Evolutionary conservation across 2,113 vertebrate species (phyloP).

Genomic region (Megalops atlanticus): DNA sequence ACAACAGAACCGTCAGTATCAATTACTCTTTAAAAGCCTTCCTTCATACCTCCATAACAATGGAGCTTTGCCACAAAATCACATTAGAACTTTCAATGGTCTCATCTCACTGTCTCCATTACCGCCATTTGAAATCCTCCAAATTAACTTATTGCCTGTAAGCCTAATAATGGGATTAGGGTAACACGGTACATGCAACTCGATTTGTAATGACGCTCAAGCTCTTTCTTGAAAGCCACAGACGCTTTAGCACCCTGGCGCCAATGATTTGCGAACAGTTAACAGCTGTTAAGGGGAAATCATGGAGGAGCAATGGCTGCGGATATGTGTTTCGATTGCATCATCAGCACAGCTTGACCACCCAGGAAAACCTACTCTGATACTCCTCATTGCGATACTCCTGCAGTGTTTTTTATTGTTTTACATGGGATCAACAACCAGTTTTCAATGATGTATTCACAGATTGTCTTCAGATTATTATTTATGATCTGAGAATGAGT

Average conservation of each 20-base stretch:
- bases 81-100: constrained; percentile 40
- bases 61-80: constrained; percentile 39
- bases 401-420: neutral
- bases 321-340: neutral
- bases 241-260: constrained; percentile 40
- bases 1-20: constrained; percentile 36
- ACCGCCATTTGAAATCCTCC: constrained; percentile 46
- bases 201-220: constrained; percentile 46
- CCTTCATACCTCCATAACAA: constrained; percentile 39
- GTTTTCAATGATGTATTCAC: too few relatives aligned
- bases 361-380: neutral
- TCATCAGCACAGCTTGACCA: neutral
- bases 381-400: too few relatives aligned
- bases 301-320: constrained; percentile 19
- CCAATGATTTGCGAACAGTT: constrained; percentile 41
- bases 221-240: constrained; percentile 35
- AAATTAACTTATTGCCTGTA: constrained; percentile 53
- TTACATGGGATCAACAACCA: neutral
- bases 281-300: constrained; percentile 40
- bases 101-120: constrained; percentile 50
- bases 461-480: neutral
- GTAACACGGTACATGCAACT: constrained; percentile 46
- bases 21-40: constrained; percentile 45
- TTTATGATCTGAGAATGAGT: neutral
- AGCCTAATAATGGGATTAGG: constrained; percentile 49